Base-by-base conservation (phyloP, 1,140 invertebrate species). In the Drosophila ironensis region DNA sequence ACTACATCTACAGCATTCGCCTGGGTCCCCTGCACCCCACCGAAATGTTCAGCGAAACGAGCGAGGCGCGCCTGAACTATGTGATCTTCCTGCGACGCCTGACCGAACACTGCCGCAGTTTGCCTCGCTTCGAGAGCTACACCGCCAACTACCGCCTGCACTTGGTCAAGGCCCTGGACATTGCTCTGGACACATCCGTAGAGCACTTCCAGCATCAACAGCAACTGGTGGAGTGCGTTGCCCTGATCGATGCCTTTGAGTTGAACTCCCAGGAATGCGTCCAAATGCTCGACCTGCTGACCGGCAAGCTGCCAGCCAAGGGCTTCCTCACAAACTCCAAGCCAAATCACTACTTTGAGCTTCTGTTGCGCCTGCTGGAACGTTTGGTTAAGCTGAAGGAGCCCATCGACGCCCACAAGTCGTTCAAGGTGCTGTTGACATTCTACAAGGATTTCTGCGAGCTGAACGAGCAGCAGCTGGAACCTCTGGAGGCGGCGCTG, bases 401-500 rank as follows among this genome's bases (percentile, higher is more conserved):
- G 27, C 42, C 73, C 7, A 25, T 88, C 0, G 67, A 89, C n/a
- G 75, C 73, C 41, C 45, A 48, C 0, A 25, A 74, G 9, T 37
- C 72, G 22, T 41, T 90, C 0, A 37, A 38, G 3, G 47, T 72
- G 7, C 41, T 90, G 11, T 59, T 53, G 0, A 4, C 4, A 27
- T 63, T 54, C 54, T 68, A 90, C 59, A 51, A 17, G 11, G 16
- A 72, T 24, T 66, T 74, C 47, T 41, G 57, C 41, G 19, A 70
- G 1, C 14, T 52, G 8, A 72, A 40, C 35, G 88, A 90, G 16
- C 75, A 90, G 4, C 91, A 91, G 61, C 75, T 92, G 33, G 90
- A 91, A 4, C 80, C 87, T 14, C 89, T 94, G 77, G 93, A 94
- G 76, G 80, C 75, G 8, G 72, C 90, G 28, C 78, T 94, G 5